phyloP scores from a whole-genome alignment of 1,140 invertebrate species.

The Hyphantria cunea region DNA sequence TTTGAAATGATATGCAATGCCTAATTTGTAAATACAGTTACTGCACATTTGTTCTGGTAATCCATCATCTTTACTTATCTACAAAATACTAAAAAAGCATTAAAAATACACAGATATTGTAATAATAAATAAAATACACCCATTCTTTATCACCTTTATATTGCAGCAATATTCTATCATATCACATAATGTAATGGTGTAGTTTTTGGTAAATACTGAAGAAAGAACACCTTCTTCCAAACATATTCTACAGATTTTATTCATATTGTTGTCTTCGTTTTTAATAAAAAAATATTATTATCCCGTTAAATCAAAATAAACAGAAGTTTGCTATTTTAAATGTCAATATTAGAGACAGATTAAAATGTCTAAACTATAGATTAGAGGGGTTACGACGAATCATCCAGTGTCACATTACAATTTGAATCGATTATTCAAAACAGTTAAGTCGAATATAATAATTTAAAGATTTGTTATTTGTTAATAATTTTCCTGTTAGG shows the following conservation, averaged over 20 bases:
- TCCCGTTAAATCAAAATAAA: too few species aligned
- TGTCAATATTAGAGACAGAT: not conserved
- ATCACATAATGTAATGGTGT: conserved; percentile 83
- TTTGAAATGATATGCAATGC: conserved; percentile 86
- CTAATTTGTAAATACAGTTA: conserved; percentile 85
- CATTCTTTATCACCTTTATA: conserved; percentile 77
- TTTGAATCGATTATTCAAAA: too few species aligned
- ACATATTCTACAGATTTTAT: conserved; percentile 84
- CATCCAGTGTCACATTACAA: too few species aligned
- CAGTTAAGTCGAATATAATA: too few species aligned
- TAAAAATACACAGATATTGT: not conserved
- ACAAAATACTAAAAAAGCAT: conserved; percentile 62
- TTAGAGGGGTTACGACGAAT: too few species aligned
- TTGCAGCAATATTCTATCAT: conserved; percentile 86
- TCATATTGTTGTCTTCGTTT: conserved; percentile 44
- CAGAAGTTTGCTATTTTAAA: not conserved
- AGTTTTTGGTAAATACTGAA: conserved; percentile 84
- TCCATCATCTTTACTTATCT: conserved; percentile 85
- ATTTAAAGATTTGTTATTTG: too few species aligned
- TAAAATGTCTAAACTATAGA: too few species aligned
- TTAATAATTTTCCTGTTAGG: too few species aligned
- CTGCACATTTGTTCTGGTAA: conserved; percentile 85
- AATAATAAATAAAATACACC: not conserved
- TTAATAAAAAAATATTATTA: not conserved
- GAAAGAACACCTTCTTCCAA: conserved; percentile 83